Conservation (phyloP, 2,113 vertebrate species). For the Trematocara marginatum region DNA sequence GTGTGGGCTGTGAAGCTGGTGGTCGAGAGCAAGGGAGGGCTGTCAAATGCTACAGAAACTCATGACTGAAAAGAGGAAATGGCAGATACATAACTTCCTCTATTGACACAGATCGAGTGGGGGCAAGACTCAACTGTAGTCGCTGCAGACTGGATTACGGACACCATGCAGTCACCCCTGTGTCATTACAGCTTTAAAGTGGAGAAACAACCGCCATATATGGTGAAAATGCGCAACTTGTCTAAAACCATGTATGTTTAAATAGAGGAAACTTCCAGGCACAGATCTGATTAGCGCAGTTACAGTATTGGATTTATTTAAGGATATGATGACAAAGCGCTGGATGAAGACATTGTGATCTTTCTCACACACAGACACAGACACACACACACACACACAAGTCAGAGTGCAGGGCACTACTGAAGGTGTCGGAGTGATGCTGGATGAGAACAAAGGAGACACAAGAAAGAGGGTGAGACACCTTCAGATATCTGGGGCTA, state of each 20-base stretch:
- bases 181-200: conserved; percentile 1
- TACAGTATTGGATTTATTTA: background rate
- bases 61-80: conserved; percentile 72
- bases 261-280: background rate
- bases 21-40: conserved; percentile 60
- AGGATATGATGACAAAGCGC: background rate
- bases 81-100: conserved; percentile 68
- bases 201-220: conserved; percentile 20
- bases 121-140: conserved; percentile 50
- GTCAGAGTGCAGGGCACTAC: background rate
- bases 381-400: background rate
- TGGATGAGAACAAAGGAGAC: background rate
- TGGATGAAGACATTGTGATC: background rate
- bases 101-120: conserved; percentile 65
- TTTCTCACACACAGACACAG: background rate
- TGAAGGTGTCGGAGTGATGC: background rate
- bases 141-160: conserved; percentile 16
- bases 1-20: conserved; percentile 43
- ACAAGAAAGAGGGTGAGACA: background rate
- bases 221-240: background rate
- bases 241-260: background rate
- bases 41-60: conserved; percentile 66
- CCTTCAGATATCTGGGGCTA: conserved; percentile 5
- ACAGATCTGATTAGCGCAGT: background rate
- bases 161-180: conserved; percentile 19